phyloP scores from a whole-genome alignment of 2,888 invertebrate species.

The Brenthis hecate region DNA sequence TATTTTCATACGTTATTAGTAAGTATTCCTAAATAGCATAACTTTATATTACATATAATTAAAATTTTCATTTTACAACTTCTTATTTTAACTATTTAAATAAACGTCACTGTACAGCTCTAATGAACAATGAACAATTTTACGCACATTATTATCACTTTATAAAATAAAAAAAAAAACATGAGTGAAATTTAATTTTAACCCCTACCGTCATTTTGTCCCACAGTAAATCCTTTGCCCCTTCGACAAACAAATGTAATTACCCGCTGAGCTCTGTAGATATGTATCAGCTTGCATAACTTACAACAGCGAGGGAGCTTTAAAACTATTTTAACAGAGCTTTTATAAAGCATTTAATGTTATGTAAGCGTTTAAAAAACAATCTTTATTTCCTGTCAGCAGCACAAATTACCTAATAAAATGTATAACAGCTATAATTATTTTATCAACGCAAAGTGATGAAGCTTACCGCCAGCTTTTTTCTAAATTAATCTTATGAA shows the following conservation, averaged over 20 bases:
- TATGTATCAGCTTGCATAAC: constrained; percentile 30
- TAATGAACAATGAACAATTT: constrained; percentile 8
- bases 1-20: too few species aligned
- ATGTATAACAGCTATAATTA: constrained; percentile 19
- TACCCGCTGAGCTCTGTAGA: constrained; percentile 38
- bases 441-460: constrained; percentile 24
- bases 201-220: constrained; percentile 20
- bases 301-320: constrained; percentile 15
- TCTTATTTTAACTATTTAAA: constrained; percentile 4
- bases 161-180: background rate
- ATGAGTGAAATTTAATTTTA: constrained; percentile 12
- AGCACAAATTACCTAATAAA: constrained; percentile 21
- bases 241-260: constrained; percentile 47
- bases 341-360: constrained; percentile 15
- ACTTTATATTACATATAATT: background rate
- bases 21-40: too few species aligned
- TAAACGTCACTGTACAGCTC: constrained; percentile 4
- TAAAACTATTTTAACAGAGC: constrained; percentile 19
- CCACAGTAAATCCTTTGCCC: constrained; percentile 30
- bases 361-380: constrained; percentile 28
- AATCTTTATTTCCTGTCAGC: constrained; percentile 31
- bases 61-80: background rate
- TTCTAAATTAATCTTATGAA: background rate
- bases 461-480: constrained; percentile 8
- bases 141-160: constrained; percentile 16